phyloP scores from a whole-genome alignment of 2,888 invertebrate genomes.

The Miltochrista miniata region DNA sequence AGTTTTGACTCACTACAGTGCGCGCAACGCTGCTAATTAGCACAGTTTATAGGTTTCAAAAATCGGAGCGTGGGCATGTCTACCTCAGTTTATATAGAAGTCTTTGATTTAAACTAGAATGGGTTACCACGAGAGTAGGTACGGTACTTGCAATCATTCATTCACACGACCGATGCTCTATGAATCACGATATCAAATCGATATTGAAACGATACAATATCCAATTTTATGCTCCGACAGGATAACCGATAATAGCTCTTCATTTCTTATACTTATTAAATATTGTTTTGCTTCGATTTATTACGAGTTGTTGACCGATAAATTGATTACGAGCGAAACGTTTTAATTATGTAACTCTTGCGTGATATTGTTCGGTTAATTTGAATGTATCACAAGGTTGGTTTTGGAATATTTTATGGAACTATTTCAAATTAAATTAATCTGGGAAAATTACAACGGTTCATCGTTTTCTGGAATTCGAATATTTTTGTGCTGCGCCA shows the following conservation, averaged over 20 bases:
- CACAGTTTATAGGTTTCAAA: too few species aligned
- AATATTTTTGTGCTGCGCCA: too few species aligned
- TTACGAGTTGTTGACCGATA: constrained; percentile 13
- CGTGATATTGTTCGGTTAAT: constrained; percentile 21
- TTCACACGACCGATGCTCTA: constrained; percentile 27
- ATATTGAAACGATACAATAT: constrained; percentile 40
- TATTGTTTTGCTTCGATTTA: constrained; percentile 6
- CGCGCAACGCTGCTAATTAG: too few species aligned
- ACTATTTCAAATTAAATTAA: too few species aligned
- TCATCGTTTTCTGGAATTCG: too few species aligned
- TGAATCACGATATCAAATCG: constrained; percentile 37
- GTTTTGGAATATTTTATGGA: too few species aligned
- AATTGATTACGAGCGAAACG: constrained; percentile 29
- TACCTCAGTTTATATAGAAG: neutral
- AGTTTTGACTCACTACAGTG: too few species aligned
- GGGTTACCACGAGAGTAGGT: constrained; percentile 1
- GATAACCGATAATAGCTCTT: constrained; percentile 10
- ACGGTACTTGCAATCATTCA: constrained; percentile 27
- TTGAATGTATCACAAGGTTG: too few species aligned
- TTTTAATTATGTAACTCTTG: constrained; percentile 25
- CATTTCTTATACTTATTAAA: constrained; percentile 7
- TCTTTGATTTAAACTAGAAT: constrained; percentile 11
- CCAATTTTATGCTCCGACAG: constrained; percentile 37
- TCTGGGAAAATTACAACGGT: too few species aligned
- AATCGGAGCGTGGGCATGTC: too few species aligned